Evolutionary conservation across 35 echinoderm and acorn worm species (phyloP).

Genomic region (Heliocidaris tuberculata): DNA sequence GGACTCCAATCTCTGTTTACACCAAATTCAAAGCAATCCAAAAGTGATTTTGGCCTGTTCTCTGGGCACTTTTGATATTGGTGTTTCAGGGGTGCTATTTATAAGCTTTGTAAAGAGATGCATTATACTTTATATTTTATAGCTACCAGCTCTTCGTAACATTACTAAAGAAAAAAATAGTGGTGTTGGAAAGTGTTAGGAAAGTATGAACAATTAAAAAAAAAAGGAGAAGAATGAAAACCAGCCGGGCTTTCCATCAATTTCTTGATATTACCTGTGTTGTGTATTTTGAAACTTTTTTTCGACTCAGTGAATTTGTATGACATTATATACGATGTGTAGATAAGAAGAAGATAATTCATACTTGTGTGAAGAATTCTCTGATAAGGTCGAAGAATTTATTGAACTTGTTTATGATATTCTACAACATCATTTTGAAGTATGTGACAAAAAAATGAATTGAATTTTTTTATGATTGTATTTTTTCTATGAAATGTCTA

Average conservation of each 20-base stretch:
- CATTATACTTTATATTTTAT: not conserved
- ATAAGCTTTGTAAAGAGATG: not conserved
- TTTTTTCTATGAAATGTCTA: conserved; percentile 30
- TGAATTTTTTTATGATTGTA: conserved; percentile 37
- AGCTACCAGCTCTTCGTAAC: not conserved
- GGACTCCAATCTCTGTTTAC: not conserved
- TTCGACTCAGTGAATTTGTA: not conserved
- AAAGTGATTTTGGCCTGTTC: not conserved
- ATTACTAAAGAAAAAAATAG: conserved; percentile 2
- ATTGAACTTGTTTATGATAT: not conserved
- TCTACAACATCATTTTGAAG: not conserved
- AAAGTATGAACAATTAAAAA: not conserved
- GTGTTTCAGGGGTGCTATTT: not conserved
- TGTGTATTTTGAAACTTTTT: not conserved
- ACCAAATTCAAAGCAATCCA: too few species aligned
- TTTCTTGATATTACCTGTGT: not conserved
- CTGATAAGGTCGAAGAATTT: not conserved
- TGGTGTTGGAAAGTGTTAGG: not conserved
- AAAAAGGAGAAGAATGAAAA: not conserved
- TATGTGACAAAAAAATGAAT: not conserved
- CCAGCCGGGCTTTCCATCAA: conserved; percentile 6
- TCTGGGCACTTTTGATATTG: not conserved
- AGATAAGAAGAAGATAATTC: not conserved
- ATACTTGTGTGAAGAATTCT: not conserved
- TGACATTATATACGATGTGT: not conserved